Base-by-base conservation (phyloP, 2,113 vertebrate species). In the Orthonyx spaldingii region DNA sequence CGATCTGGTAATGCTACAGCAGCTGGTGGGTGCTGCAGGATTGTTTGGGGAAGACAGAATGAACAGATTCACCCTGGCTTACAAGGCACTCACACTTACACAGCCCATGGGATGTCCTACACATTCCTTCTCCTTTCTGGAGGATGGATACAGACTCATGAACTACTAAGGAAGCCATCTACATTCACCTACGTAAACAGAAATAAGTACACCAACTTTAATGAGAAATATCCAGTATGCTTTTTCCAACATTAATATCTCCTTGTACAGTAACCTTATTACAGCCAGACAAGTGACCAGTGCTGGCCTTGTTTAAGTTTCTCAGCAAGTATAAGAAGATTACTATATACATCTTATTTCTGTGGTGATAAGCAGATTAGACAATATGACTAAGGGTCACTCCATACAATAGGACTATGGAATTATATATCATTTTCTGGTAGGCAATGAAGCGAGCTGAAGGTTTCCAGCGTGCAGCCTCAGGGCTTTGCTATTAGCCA, bases 251-350 rank as follows among this genome's bases (percentile, higher is more conserved):
- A 37, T 12, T 19, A 37, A 2, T 75, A 50, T 90, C 84, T 84
- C 86, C 93, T 89, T 95, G 86, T 94, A 65, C 82, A 92, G 71
- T 87, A 87, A 97, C 93, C 94, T 96, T 94, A 28, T 77, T 63
- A 90, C 26, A 87, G 78, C 53, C 69, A 82, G 76, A 84, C 71
- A 81, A 97, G 75, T 89, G 93, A 91, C 89, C 74, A 82, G 68
- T 3, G 63, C 87, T 64, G 93, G 90, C 80, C 84, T 84, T 49
- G 74, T 39, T 75, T 7, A 44, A 60, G 55, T 65, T 83, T 80
- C 94, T 95, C 87, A 81, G 87, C 82, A 78, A 83, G 85, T 47
- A 3, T 97, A 97, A 97, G 97, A 82, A 95, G 97, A 97, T 97
- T 97, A 96, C 47, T 42, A 32, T 60, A 94, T 82, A 64, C 60